Conservation (phyloP, 2,888 invertebrate species). For the Diaperis boleti region DNA sequence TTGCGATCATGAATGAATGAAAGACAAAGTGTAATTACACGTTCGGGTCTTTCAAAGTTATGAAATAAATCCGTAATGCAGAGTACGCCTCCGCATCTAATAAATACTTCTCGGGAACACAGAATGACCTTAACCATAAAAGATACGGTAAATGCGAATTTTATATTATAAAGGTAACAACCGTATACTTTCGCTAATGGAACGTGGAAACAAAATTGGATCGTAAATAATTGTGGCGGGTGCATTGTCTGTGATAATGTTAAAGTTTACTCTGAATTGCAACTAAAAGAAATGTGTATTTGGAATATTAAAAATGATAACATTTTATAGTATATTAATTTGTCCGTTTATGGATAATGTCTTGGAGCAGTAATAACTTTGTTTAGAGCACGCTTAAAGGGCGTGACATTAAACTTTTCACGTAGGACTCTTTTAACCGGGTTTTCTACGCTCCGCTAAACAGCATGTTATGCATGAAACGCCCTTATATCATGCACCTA, state of each 20-base stretch:
- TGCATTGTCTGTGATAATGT: slow-evolving; percentile 10
- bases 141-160: slow-evolving; percentile 28
- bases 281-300: no score
- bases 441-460: slow-evolving; percentile 14
- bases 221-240: background rate
- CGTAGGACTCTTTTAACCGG: background rate
- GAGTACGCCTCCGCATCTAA: slow-evolving; percentile 20
- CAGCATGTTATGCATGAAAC: slow-evolving; percentile 18
- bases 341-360: no score
- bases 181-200: slow-evolving; percentile 38
- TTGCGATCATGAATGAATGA: slow-evolving; percentile 18
- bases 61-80: slow-evolving; percentile 24
- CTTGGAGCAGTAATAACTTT: background rate
- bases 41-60: slow-evolving; percentile 23
- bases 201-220: slow-evolving; percentile 4
- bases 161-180: slow-evolving; percentile 41
- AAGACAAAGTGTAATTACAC: slow-evolving; percentile 27
- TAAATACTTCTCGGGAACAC: slow-evolving; percentile 20
- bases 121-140: slow-evolving; percentile 40
- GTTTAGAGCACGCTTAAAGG: slow-evolving; percentile 6
- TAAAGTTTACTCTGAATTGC: background rate
- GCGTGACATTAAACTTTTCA: slow-evolving; percentile 24
- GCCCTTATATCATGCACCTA: slow-evolving; percentile 16
- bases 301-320: no score
- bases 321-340: no score